Percentiles rank a stretch among this genome's conserved stretches.
Conservation (phyloP, 2,113 vertebrate genomes). For the Uria aalge region DNA sequence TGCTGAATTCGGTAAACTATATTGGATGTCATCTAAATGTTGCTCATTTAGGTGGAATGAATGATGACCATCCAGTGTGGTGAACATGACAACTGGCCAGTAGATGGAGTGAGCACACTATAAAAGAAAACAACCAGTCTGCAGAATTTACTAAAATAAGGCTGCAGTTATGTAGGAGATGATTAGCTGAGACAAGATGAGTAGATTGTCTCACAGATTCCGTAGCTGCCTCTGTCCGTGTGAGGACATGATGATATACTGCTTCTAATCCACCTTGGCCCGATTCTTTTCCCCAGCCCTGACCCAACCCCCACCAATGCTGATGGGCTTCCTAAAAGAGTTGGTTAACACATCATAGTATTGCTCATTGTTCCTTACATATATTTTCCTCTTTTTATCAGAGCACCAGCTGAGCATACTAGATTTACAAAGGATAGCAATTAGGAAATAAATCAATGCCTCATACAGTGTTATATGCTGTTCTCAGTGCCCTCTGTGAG, state of each 20-base stretch:
- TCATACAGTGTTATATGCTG: neutral
- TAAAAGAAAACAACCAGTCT: neutral
- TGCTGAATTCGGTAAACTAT: neutral
- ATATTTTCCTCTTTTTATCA: neutral
- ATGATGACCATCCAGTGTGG: no score
- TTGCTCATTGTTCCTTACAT: neutral
- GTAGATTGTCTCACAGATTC: neutral
- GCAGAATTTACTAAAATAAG: neutral
- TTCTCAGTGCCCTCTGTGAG: neutral
- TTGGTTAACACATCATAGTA: neutral
- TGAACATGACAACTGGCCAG: neutral
- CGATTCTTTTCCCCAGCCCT: neutral
- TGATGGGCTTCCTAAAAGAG: neutral
- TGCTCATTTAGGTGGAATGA: neutral
- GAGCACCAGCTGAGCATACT: neutral
- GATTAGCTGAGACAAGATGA: neutral
- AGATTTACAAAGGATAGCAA: neutral
- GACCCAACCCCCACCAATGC: neutral
- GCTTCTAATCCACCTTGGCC: neutral
- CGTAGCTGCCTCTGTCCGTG: accelerated
- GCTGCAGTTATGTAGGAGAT: neutral
- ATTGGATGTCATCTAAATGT: neutral
- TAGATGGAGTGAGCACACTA: neutral
- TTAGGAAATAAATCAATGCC: neutral
- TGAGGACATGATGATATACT: neutral